These are phyloP conservation scores for Colletes gigas DNA, from an alignment of 1,140 invertebrate genomes.

Conservation along the genomic window DNA sequence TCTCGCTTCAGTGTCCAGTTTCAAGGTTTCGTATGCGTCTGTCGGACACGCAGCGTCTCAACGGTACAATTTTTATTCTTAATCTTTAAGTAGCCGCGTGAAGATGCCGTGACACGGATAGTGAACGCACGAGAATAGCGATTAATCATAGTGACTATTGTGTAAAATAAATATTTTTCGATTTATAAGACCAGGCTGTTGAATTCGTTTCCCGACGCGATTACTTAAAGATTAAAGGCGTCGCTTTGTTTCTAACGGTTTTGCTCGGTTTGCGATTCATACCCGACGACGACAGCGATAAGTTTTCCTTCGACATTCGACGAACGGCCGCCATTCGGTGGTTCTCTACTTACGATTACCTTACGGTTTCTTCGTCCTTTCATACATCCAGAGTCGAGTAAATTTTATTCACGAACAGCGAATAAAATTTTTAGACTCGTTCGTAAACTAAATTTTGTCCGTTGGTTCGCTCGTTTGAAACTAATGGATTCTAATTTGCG, in stretches of 20 bases:
- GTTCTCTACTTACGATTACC: not conserved
- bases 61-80: not conserved
- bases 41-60: not conserved
- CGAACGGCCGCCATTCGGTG: not conserved
- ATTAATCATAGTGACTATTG: conserved; percentile 12
- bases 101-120: not conserved
- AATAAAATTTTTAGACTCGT: too few species aligned
- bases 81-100: conserved; percentile 24
- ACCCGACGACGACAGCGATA: conserved; percentile 3
- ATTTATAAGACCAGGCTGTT: conserved; percentile 5
- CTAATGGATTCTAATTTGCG: too few species aligned
- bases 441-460: too few species aligned
- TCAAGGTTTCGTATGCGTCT: not conserved
- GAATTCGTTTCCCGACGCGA: not conserved
- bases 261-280: not conserved
- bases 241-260: not conserved
- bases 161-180: conserved; percentile 29
- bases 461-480: too few species aligned
- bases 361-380: not conserved
- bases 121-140: not conserved
- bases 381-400: too few species aligned
- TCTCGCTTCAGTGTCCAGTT: not conserved
- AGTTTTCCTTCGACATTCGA: conserved; percentile 36
- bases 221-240: conserved; percentile 22
- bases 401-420: too few species aligned